A percentile compares a stretch with the other conserved stretches of the same genome.
phyloP scores from a whole-genome alignment of 2,113 vertebrate species.

The Sebastes fasciatus region DNA sequence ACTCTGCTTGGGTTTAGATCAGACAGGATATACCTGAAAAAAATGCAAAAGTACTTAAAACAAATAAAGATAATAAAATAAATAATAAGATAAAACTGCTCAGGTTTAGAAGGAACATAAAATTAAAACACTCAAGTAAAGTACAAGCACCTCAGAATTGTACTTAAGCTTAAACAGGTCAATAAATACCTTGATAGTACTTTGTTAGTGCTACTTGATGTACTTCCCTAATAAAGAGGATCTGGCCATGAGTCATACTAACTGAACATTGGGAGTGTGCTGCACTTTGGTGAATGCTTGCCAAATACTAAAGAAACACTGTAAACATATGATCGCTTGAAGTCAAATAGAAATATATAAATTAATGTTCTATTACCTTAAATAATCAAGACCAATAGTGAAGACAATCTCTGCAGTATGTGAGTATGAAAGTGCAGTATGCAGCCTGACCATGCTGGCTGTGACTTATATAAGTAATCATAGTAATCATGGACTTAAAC shows the following conservation, averaged over 20 bases:
- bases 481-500: neutral
- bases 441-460: neutral
- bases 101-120: too few relatives aligned
- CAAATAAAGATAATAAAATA: too few relatives aligned
- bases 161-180: neutral
- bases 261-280: slow-evolving; percentile 7
- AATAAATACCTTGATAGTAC: neutral
- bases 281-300: neutral
- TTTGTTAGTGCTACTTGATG: neutral
- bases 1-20: too few relatives aligned
- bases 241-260: slow-evolving; percentile 17
- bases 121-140: too few relatives aligned
- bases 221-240: neutral
- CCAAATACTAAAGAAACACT: neutral
- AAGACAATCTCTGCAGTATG: neutral
- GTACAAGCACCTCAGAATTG: too few relatives aligned
- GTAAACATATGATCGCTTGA: neutral
- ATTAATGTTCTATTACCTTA: neutral
- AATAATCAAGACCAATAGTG: neutral
- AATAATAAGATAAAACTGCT: too few relatives aligned
- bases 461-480: neutral
- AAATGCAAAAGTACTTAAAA: too few relatives aligned
- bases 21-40: too few relatives aligned
- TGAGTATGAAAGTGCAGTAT: neutral
- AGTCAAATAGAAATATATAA: neutral